phyloP scores from a whole-genome alignment of 2,888 invertebrate species.

The Sepiola atlantica region DNA sequence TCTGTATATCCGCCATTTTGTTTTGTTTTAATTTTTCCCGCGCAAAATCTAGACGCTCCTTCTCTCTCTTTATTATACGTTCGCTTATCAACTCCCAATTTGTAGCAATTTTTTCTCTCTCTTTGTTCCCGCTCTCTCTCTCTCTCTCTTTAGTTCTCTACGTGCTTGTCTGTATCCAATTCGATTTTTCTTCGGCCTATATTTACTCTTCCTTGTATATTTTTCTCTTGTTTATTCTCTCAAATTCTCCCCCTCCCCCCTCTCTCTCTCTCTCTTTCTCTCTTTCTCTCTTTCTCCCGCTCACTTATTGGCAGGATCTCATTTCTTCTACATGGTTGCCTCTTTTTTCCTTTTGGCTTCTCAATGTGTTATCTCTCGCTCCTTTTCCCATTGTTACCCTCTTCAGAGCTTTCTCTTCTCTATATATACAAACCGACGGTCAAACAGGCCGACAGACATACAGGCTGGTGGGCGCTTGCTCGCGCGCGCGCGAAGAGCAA shows the following conservation, averaged over 20 bases:
- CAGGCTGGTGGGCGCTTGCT: background rate
- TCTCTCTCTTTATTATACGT: background rate
- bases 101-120: background rate
- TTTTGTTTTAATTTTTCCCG: background rate
- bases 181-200: background rate
- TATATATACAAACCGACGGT: background rate
- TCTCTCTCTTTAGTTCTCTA: background rate
- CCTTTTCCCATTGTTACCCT: background rate
- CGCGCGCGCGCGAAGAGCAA: slow-evolving; percentile 13
- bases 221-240: background rate
- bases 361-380: background rate
- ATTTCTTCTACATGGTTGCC: background rate
- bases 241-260: background rate
- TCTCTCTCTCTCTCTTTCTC: background rate
- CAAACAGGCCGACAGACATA: background rate
- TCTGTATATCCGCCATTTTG: background rate
- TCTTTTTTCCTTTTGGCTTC: background rate
- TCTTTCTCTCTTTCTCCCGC: background rate
- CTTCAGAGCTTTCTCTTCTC: background rate
- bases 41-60: background rate
- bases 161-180: background rate
- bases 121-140: background rate
- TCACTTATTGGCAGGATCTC: background rate
- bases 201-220: no score
- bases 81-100: background rate